A percentile compares a stretch with the other conserved stretches of the same genome.
These are phyloP conservation scores for Galemys pyrenaicus DNA, from an alignment of 2,113 vertebrate genomes.

Conservation along the genomic window DNA sequence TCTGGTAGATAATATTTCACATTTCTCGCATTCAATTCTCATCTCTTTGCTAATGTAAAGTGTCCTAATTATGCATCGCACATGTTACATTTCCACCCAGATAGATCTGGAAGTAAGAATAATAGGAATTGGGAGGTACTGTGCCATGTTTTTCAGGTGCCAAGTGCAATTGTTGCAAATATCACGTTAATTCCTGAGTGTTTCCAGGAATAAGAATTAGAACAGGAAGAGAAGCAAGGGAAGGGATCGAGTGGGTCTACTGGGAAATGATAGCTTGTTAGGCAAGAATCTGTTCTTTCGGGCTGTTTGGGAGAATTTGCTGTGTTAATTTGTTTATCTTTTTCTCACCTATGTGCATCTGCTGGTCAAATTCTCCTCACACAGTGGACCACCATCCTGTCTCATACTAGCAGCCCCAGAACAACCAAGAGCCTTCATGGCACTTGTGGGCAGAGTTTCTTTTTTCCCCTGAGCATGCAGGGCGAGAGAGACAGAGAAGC, in stretches of 20 bases:
- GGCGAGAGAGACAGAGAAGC: neutral
- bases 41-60: neutral
- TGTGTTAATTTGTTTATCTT: neutral
- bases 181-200: neutral
- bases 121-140: neutral
- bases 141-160: neutral
- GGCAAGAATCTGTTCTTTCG: neutral
- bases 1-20: neutral
- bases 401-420: accelerated
- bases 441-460: neutral
- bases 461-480: neutral
- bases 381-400: too few species aligned
- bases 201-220: neutral
- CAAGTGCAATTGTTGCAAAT: neutral
- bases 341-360: neutral
- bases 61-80: accelerated
- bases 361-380: neutral
- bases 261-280: neutral
- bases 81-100: neutral
- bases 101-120: neutral
- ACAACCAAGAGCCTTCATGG: neutral
- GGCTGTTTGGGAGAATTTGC: neutral
- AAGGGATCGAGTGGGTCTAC: neutral
- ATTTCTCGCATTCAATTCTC: neutral
- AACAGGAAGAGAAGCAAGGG: neutral